These are phyloP conservation scores for Pseudomyrmex flavicornis DNA, from an alignment of 1,140 invertebrate species.

Conservation along the genomic window DNA sequence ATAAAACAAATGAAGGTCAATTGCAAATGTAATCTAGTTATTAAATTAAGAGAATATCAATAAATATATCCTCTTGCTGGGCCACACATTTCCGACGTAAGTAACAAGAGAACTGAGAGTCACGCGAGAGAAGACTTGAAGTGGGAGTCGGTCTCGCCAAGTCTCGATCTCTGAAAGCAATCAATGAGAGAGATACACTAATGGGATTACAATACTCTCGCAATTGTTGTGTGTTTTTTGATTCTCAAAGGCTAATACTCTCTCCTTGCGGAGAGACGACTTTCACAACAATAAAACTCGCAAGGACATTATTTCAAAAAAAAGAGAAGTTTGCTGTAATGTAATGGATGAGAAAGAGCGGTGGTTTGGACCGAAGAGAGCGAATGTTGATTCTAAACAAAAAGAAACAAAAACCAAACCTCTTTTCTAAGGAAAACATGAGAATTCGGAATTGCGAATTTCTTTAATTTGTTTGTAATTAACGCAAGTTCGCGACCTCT, in stretches of 20 bases:
- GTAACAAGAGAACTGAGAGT: background rate
- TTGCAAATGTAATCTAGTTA: slow-evolving; percentile 77
- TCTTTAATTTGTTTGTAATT: slow-evolving; percentile 15
- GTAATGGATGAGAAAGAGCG: too few relatives aligned
- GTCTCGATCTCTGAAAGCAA: background rate
- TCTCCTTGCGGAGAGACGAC: background rate
- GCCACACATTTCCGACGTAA: slow-evolving; percentile 9
- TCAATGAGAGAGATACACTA: background rate
- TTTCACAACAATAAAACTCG: slow-evolving; percentile 1
- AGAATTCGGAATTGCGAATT: background rate
- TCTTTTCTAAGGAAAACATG: background rate
- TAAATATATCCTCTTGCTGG: slow-evolving; percentile 4
- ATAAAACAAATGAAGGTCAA: slow-evolving; percentile 82
- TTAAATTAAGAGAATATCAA: slow-evolving; percentile 20
- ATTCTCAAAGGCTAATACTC: background rate
- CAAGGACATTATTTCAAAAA: background rate
- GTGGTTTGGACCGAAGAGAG: background rate
- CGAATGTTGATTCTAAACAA: background rate
- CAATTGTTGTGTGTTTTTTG: background rate
- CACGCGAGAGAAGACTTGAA: background rate
- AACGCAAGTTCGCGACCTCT: background rate
- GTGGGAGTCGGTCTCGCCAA: background rate
- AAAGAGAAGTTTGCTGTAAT: background rate
- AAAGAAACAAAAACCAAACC: too few relatives aligned
- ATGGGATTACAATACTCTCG: background rate